These are phyloP conservation scores for Camptogramma bilineatum DNA, from an alignment of 2,888 invertebrate genomes.

Conservation along the genomic window DNA sequence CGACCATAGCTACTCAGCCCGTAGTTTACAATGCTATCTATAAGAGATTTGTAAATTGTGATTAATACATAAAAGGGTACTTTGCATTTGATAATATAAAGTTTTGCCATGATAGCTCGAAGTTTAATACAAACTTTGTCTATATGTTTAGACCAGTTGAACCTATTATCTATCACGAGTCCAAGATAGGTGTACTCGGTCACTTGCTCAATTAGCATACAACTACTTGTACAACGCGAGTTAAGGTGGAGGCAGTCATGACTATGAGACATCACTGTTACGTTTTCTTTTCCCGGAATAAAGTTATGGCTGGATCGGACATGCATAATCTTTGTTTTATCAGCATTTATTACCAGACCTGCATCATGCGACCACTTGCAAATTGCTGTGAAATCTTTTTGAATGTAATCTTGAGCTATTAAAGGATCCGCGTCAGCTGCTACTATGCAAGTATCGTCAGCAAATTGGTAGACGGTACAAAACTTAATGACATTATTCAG, in stretches of 20 bases:
- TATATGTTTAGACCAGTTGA: too few species aligned
- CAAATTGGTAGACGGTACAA: background rate
- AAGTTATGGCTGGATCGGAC: slow-evolving; percentile 12
- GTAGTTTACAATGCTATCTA: too few species aligned
- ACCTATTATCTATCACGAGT: too few species aligned
- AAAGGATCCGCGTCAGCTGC: background rate
- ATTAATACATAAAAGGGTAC: too few species aligned
- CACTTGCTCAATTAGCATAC: too few species aligned
- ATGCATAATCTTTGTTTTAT: slow-evolving; percentile 18
- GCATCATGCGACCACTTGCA: slow-evolving; percentile 22
- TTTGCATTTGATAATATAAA: too few species aligned
- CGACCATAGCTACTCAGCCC: too few species aligned
- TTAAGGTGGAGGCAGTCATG: slow-evolving; percentile 8
- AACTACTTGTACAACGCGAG: too few species aligned
- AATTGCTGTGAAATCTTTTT: slow-evolving; percentile 10
- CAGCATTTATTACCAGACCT: slow-evolving; percentile 17
- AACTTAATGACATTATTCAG: background rate
- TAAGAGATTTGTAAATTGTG: too few species aligned
- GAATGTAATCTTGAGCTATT: background rate
- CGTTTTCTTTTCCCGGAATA: background rate
- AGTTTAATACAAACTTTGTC: too few species aligned
- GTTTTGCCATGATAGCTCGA: too few species aligned
- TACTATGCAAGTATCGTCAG: background rate
- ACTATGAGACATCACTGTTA: slow-evolving; percentile 6
- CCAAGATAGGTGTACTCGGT: too few species aligned